phyloP scores from a whole-genome alignment of 2,113 vertebrate species.

The Laticauda colubrina region DNA sequence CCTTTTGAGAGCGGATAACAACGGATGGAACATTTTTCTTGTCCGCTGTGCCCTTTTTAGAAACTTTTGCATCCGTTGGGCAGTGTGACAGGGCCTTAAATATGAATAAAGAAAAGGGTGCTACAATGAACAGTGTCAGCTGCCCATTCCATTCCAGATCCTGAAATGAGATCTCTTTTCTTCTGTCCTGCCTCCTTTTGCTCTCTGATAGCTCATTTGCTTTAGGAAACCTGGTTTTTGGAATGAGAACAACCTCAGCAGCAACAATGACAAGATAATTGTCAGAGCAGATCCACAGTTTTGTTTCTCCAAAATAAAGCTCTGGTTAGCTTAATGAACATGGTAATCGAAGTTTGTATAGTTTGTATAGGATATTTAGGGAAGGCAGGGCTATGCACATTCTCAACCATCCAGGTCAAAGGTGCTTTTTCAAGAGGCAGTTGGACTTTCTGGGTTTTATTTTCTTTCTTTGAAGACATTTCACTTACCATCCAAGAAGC shows the following conservation, averaged over 20 bases:
- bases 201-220: not conserved
- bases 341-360: not conserved
- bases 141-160: not conserved
- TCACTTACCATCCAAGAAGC: too few species aligned
- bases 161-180: not conserved
- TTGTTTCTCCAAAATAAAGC: not conserved
- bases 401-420: too few species aligned
- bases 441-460: too few species aligned
- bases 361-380: not conserved
- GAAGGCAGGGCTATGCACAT: too few species aligned
- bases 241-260: not conserved
- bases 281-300: not conserved
- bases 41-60: too few species aligned
- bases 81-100: too few species aligned
- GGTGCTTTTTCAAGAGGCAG: too few species aligned
- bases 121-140: not conserved
- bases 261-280: not conserved
- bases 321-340: not conserved
- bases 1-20: too few species aligned
- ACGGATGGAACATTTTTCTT: too few species aligned
- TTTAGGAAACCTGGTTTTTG: not conserved
- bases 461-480: too few species aligned
- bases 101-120: not conserved
- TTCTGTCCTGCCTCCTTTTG: not conserved
- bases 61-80: too few species aligned